These are phyloP conservation scores for Abrostola tripartita DNA, from an alignment of 2,888 invertebrate genomes.

Conservation along the genomic window DNA sequence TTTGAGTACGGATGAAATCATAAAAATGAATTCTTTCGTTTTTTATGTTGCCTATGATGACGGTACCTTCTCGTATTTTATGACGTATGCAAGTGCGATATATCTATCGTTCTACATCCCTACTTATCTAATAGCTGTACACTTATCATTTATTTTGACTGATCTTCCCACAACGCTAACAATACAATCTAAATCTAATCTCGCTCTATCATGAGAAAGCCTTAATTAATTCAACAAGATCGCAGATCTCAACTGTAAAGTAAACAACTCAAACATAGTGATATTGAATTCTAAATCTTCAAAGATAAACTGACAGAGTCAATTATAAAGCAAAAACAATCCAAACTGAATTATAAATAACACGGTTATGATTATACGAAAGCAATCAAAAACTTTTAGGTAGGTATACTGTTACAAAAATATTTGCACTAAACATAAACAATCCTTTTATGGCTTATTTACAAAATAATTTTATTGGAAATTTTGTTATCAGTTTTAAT, in stretches of 20 bases:
- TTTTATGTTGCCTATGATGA: too few relatives aligned
- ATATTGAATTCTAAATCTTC: constrained; percentile 40
- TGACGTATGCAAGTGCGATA: too few relatives aligned
- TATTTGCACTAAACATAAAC: too few relatives aligned
- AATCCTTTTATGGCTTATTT: too few relatives aligned
- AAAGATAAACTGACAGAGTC: constrained; percentile 59
- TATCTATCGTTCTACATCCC: too few relatives aligned
- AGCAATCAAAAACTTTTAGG: constrained; percentile 34
- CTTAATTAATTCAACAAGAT: constrained; percentile 28
- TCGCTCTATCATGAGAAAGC: constrained; percentile 15
- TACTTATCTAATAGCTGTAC: too few relatives aligned
- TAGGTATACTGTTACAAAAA: too few relatives aligned
- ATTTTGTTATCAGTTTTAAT: too few relatives aligned
- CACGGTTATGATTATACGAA: constrained; percentile 46
- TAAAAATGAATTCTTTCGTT: too few relatives aligned
- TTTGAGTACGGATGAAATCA: too few relatives aligned
- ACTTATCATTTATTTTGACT: neutral
- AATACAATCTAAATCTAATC: constrained; percentile 4
- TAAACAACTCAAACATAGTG: constrained; percentile 25
- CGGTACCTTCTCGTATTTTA: too few relatives aligned
- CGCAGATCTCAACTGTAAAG: constrained; percentile 18
- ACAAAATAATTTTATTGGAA: too few relatives aligned
- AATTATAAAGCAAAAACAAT: constrained; percentile 66
- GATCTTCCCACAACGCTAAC: constrained; percentile 5
- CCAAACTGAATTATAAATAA: constrained; percentile 53